Evolutionary conservation across 2,113 vertebrate species (phyloP).

Genomic region (Dendropsophus ebraccatus): DNA sequence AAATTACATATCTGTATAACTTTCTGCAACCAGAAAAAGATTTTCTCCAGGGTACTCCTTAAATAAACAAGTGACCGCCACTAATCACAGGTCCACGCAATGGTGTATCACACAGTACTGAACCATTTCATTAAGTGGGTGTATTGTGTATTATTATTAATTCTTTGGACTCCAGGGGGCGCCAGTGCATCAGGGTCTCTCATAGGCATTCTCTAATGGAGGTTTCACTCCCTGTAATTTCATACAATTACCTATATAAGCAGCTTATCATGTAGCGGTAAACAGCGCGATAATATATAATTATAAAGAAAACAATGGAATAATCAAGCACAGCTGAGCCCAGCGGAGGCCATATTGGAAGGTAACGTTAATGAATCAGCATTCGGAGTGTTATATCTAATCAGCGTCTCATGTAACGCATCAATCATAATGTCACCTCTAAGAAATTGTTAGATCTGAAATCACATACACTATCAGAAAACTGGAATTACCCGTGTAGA

Average conservation of each 20-base stretch:
- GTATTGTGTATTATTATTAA: not conserved
- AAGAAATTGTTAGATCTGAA: not conserved
- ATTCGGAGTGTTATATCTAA: too few species aligned
- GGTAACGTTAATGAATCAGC: conserved; percentile 10
- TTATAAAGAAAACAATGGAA: conserved; percentile 11
- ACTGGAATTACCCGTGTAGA: not conserved
- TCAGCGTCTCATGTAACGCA: not conserved
- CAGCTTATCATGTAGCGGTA: not conserved
- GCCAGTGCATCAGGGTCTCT: too few species aligned
- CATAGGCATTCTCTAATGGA: not conserved
- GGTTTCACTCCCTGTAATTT: not conserved
- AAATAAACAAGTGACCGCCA: too few species aligned
- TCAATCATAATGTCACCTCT: conserved; percentile 4
- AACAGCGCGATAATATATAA: not conserved
- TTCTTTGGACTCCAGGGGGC: not conserved
- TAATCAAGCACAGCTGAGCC: not conserved
- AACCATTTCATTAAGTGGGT: not conserved
- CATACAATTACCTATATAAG: not conserved
- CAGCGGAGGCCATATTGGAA: not conserved
- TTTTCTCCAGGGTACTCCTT: too few species aligned
- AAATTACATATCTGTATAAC: too few species aligned
- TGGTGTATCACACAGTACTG: not conserved
- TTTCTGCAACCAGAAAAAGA: too few species aligned
- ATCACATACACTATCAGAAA: not conserved
- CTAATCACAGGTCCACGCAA: too few species aligned